These are phyloP conservation scores for Sarcoramphus papa DNA, from an alignment of 2,797 vertebrate species.

Conservation along the genomic window DNA sequence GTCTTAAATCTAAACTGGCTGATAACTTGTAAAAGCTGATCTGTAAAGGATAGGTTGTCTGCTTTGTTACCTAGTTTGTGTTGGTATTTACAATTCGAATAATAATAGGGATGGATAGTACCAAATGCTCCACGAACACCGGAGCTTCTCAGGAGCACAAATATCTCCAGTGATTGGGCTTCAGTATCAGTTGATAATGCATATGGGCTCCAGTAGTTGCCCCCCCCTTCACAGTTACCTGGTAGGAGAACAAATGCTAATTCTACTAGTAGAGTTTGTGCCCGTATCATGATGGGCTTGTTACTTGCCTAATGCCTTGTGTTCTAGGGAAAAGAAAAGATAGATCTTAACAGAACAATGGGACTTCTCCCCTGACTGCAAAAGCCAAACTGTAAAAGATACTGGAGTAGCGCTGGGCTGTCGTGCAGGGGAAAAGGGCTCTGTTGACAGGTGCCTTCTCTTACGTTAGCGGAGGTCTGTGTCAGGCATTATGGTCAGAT, in stretches of 20 bases:
- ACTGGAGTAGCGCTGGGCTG: background rate
- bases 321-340: background rate
- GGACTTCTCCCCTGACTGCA: background rate
- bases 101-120: fast-evolving
- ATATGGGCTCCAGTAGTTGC: background rate
- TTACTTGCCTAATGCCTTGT: background rate
- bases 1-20: background rate
- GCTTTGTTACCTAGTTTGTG: background rate
- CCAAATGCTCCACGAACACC: no score
- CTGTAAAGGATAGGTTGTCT: background rate
- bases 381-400: background rate
- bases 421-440: background rate
- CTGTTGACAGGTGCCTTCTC: background rate
- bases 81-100: background rate
- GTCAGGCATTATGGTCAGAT: background rate
- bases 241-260: background rate
- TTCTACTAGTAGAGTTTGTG: background rate
- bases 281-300: fast-evolving
- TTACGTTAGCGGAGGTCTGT: fast-evolving
- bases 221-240: background rate
- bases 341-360: background rate
- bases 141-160: background rate
- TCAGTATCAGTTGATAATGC: background rate
- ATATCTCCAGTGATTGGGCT: background rate
- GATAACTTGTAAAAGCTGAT: background rate